A percentile compares a stretch with the other conserved stretches of the same genome.
Evolutionary conservation across 1,140 invertebrate genomes (phyloP).

Genomic region (Colletes latitarsis): DNA sequence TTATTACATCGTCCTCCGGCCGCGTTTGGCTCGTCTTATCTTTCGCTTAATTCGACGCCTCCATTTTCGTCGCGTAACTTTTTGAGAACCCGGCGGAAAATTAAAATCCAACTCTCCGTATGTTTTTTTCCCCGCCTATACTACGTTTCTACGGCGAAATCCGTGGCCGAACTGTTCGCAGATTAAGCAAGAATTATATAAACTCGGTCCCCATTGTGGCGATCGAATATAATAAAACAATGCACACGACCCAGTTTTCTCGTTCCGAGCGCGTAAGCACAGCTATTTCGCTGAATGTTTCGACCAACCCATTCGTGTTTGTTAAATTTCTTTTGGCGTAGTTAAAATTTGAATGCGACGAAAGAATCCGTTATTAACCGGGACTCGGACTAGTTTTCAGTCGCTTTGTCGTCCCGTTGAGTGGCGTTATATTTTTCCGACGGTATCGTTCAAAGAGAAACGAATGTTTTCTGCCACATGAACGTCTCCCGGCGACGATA

Average conservation of each 20-base stretch:
- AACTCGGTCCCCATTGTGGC: not conserved
- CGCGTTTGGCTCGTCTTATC: not conserved
- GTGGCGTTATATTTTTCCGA: not conserved
- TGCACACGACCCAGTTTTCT: slow-evolving; percentile 7
- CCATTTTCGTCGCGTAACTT: not conserved
- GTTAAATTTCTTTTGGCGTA: not conserved
- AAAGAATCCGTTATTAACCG: not conserved
- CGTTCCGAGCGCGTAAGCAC: not conserved
- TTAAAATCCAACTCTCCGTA: slow-evolving; percentile 35
- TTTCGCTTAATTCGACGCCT: not conserved
- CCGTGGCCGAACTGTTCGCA: not conserved
- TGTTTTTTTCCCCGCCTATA: not conserved
- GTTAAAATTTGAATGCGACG: not conserved
- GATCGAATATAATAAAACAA: slow-evolving; percentile 15
- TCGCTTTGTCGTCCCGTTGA: not conserved
- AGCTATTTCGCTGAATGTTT: not conserved
- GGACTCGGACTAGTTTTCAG: not conserved
- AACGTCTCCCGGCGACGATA: no score
- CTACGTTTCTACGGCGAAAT: no score
- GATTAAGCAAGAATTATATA: slow-evolving; percentile 24
- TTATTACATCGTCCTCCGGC: slow-evolving; percentile 2
- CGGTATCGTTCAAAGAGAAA: not conserved
- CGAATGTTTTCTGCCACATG: not conserved
- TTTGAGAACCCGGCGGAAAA: not conserved
- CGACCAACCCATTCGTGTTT: not conserved